A percentile compares a stretch with the other conserved stretches of the same genome.
phyloP scores from a whole-genome alignment of 2,797 vertebrate genomes.

The Otolemur crassicaudatus region DNA sequence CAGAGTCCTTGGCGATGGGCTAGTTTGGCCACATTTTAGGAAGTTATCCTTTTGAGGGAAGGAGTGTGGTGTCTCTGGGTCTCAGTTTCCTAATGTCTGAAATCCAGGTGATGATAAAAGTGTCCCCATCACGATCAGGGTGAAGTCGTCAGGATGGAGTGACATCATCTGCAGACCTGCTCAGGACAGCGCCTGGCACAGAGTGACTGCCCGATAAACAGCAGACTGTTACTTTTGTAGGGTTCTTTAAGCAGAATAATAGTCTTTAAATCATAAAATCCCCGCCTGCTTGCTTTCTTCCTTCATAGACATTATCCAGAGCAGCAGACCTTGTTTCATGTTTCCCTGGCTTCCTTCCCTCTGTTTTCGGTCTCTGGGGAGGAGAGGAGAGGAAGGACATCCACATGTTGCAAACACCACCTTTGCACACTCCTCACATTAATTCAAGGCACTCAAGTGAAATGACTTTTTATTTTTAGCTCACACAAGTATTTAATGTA shows the following conservation, averaged over 20 bases:
- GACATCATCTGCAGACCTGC: accelerated
- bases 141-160: neutral
- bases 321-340: conserved; percentile 60
- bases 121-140: neutral
- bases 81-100: neutral
- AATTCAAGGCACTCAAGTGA: neutral
- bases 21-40: neutral
- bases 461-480: conserved; percentile 51
- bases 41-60: neutral
- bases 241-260: neutral
- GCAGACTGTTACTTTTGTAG: neutral
- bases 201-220: accelerated
- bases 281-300: conserved; percentile 10
- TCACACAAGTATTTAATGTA: neutral
- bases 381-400: conserved; percentile 51
- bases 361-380: conserved; percentile 63
- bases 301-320: conserved; percentile 64
- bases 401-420: neutral
- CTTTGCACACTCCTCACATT: neutral
- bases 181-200: neutral
- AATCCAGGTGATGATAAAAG: neutral
- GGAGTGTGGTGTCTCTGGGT: neutral
- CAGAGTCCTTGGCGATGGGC: neutral
- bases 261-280: conserved; percentile 59
- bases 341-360: conserved; percentile 71